A percentile compares a stretch with the other conserved stretches of the same genome.
These are phyloP conservation scores for Potorous gilbertii DNA, from an alignment of 2,797 vertebrate genomes.

Conservation along the genomic window DNA sequence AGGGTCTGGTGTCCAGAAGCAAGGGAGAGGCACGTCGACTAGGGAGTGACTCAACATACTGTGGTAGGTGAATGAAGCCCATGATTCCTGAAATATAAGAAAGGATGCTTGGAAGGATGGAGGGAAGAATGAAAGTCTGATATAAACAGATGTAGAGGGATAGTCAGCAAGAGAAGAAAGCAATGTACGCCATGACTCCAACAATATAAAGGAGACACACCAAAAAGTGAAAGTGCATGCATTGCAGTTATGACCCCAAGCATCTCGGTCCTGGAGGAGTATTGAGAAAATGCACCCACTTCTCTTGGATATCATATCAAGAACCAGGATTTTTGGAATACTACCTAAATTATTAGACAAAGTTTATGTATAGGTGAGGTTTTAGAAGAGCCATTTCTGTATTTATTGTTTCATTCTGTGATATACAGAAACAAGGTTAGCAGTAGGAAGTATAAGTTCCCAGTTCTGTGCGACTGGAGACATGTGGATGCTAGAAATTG, in stretches of 20 bases:
- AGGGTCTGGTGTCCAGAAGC: not conserved
- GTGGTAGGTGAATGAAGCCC: not conserved
- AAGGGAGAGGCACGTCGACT: not conserved
- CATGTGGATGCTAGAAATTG: not conserved
- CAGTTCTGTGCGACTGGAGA: not conserved
- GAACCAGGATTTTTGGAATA: not conserved
- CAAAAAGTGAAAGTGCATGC: not conserved
- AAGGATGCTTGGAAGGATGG: slow-evolving; percentile 6
- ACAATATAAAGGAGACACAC: not conserved
- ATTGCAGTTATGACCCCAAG: not conserved
- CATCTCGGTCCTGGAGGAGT: not conserved
- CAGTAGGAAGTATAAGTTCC: not conserved
- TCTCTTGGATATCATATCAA: not conserved
- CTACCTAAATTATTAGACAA: not conserved
- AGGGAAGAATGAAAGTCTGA: not conserved
- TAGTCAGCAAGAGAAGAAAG: slow-evolving; percentile 3
- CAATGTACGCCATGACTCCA: not conserved
- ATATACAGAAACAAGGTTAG: not conserved
- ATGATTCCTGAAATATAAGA: slow-evolving; percentile 5
- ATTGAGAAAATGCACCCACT: not conserved
- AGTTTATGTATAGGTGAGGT: not conserved
- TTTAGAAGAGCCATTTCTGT: not conserved
- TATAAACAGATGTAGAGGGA: not conserved
- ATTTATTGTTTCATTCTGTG: not conserved
- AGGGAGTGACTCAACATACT: not conserved